These are phyloP conservation scores for Rhyacophila brunnea DNA, from an alignment of 1,140 invertebrate genomes.

Conservation along the genomic window DNA sequence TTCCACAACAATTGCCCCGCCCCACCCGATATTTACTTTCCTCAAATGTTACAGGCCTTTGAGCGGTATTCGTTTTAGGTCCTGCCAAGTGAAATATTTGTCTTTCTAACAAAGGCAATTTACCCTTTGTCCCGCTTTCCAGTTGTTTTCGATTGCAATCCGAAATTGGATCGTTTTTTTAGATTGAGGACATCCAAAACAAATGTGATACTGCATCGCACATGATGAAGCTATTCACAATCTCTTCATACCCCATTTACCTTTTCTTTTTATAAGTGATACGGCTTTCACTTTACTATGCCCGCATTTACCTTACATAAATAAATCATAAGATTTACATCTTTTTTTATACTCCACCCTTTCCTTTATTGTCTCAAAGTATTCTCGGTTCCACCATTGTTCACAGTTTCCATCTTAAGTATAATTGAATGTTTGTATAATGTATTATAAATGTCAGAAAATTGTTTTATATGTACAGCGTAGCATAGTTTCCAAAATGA, in stretches of 20 bases:
- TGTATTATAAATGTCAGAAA: too few relatives aligned
- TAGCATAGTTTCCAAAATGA: too few relatives aligned
- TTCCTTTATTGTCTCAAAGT: too few relatives aligned
- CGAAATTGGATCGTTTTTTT: conserved; percentile 32
- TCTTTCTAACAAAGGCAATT: conserved; percentile 35
- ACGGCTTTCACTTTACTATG: neutral
- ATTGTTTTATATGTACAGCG: too few relatives aligned
- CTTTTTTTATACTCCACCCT: neutral
- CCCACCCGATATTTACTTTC: conserved; percentile 24
- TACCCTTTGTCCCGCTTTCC: conserved; percentile 30
- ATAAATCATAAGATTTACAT: neutral
- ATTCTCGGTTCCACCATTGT: too few relatives aligned
- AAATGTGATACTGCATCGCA: conserved; percentile 16
- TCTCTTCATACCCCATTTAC: conserved; percentile 8
- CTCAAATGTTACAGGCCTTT: conserved; percentile 13
- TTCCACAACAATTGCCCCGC: conserved; percentile 9
- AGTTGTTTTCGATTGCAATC: conserved; percentile 34
- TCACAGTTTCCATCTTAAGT: too few relatives aligned
- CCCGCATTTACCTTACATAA: neutral
- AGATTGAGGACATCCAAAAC: conserved; percentile 12
- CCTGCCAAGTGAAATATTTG: conserved; percentile 31
- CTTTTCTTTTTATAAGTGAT: conserved; percentile 4
- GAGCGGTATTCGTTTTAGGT: conserved; percentile 13
- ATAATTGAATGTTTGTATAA: too few relatives aligned
- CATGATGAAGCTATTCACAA: conserved; percentile 1